phyloP scores from a whole-genome alignment of 2,888 invertebrate species.

The Synergus gifuensis region DNA sequence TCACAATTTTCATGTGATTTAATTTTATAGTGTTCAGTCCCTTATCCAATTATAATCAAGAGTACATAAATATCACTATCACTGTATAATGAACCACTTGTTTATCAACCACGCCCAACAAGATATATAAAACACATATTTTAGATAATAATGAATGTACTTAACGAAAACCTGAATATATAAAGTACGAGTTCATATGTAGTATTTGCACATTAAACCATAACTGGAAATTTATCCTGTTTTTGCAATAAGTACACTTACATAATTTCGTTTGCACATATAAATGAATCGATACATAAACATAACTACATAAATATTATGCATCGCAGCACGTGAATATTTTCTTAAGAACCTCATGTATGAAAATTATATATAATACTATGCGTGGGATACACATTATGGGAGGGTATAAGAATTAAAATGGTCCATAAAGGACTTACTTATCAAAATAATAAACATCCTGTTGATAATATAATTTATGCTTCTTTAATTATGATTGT shows the following conservation, averaged over 20 bases:
- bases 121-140: background rate
- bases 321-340: background rate
- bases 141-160: constrained; percentile 11
- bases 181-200: background rate
- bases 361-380: background rate
- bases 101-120: background rate
- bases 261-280: background rate
- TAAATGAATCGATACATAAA: constrained; percentile 1
- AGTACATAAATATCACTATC: constrained; percentile 6
- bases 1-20: background rate
- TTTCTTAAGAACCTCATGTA: background rate
- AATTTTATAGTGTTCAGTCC: background rate
- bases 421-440: background rate
- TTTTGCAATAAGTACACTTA: background rate
- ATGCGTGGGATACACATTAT: background rate
- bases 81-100: background rate
- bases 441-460: constrained; percentile 32
- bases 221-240: background rate
- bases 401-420: background rate
- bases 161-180: background rate
- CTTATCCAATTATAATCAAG: background rate
- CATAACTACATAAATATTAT: background rate
- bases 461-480: constrained; percentile 13
- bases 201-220: background rate
- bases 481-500: background rate